Percentiles rank a stretch among this genome's conserved stretches.
phyloP scores from a whole-genome alignment of 2,888 invertebrate genomes.

The Amiota mariae region DNA sequence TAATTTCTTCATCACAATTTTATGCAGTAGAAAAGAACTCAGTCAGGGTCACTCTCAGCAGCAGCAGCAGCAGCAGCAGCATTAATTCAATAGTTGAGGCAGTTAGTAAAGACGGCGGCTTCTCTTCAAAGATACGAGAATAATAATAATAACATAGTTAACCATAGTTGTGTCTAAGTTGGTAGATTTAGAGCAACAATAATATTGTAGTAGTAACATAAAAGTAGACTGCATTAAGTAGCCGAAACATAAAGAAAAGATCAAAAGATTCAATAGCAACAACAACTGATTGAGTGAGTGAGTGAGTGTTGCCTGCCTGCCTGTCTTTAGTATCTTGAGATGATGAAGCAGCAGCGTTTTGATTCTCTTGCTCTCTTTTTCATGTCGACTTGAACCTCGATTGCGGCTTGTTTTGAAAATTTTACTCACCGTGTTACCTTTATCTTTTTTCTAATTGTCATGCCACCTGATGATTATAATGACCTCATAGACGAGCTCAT shows the following conservation, averaged over 20 bases:
- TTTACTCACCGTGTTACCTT: conserved; percentile 59
- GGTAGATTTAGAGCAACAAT: not conserved
- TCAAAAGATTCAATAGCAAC: conserved; percentile 7
- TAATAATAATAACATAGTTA: not conserved
- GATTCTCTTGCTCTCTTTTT: conserved; percentile 3
- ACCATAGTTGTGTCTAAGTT: not conserved
- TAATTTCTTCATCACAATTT: conserved; percentile 54
- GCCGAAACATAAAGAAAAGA: not conserved
- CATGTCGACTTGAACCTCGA: not conserved
- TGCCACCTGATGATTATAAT: conserved; percentile 61
- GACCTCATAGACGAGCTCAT: not conserved
- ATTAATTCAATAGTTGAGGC: too few species aligned
- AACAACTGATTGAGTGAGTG: not conserved
- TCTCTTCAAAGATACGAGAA: conserved; percentile 3
- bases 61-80: too few species aligned
- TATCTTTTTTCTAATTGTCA: conserved; percentile 61
- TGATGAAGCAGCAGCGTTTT: too few species aligned
- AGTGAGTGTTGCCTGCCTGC: too few species aligned
- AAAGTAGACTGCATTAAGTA: conserved; percentile 9
- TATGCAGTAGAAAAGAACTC: too few species aligned
- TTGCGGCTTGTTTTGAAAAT: conserved; percentile 65
- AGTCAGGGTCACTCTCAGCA: too few species aligned
- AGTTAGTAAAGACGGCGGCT: not conserved
- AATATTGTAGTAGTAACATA: not conserved
- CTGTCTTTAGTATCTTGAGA: too few species aligned